Evolutionary conservation across 2,888 invertebrate species (phyloP).

Genomic region (Euplexia lucipara): DNA sequence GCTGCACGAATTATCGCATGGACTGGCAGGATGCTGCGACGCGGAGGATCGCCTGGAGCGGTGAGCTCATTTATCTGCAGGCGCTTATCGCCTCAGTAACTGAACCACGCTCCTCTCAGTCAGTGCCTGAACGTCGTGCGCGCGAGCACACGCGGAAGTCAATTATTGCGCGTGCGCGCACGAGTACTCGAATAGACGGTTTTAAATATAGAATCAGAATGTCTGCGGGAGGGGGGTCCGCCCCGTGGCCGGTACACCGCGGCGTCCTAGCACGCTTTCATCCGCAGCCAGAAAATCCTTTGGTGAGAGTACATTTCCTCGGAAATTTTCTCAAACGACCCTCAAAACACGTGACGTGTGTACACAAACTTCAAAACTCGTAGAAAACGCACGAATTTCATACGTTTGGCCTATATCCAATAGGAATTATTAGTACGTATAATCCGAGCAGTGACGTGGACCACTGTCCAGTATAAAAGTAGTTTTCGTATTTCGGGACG

Average conservation of each 20-base stretch:
- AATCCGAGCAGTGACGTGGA: slow-evolving; percentile 83
- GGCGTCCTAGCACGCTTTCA: slow-evolving; percentile 89
- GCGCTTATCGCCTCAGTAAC: slow-evolving; percentile 84
- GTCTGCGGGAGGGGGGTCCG: slow-evolving; percentile 91
- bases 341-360: slow-evolving; percentile 80
- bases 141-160: slow-evolving; percentile 90
- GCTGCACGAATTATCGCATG: slow-evolving; percentile 84
- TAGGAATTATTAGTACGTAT: slow-evolving; percentile 82
- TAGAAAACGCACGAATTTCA: slow-evolving; percentile 82
- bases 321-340: slow-evolving; percentile 75
- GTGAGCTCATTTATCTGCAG: slow-evolving; percentile 88
- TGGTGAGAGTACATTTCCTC: slow-evolving; percentile 84
- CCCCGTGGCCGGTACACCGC: slow-evolving; percentile 94
- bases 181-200: slow-evolving; percentile 89
- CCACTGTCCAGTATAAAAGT: slow-evolving; percentile 85
- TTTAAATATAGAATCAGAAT: slow-evolving; percentile 89
- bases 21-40: slow-evolving; percentile 86
- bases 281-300: slow-evolving; percentile 83
- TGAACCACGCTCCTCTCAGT: slow-evolving; percentile 85
- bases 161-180: slow-evolving; percentile 88
- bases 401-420: slow-evolving; percentile 90
- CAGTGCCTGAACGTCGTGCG: slow-evolving; percentile 87
- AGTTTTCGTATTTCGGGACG: slow-evolving; percentile 79
- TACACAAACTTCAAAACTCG: slow-evolving; percentile 86
- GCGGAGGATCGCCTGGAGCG: slow-evolving; percentile 88